A percentile compares a stretch with the other conserved stretches of the same genome.
These are phyloP conservation scores for Phengaris arion DNA, from an alignment of 2,888 invertebrate species.

Conservation along the genomic window DNA sequence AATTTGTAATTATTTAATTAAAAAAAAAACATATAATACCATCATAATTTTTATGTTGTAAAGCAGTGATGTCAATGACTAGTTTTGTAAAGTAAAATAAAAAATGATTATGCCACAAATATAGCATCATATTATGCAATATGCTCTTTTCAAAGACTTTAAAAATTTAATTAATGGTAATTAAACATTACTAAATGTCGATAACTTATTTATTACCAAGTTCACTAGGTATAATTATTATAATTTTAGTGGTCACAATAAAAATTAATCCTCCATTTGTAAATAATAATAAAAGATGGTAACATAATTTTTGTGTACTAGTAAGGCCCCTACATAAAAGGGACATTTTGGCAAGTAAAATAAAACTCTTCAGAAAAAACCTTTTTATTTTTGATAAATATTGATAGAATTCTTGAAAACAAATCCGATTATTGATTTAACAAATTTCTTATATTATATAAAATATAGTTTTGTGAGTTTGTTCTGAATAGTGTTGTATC, in stretches of 20 bases:
- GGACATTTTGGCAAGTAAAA: constrained; percentile 9
- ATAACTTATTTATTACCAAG: not conserved
- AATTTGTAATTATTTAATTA: not conserved
- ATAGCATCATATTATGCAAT: not conserved
- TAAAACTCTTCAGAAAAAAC: constrained; percentile 24
- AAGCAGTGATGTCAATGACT: constrained; percentile 9
- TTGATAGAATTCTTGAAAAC: constrained; percentile 14
- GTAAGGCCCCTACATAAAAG: constrained; percentile 14
- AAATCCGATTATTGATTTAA: constrained; percentile 7
- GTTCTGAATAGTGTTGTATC: not conserved
- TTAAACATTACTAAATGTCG: no score
- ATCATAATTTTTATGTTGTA: not conserved
- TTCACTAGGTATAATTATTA: not conserved
- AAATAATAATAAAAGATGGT: not conserved
- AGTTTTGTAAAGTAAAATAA: not conserved
- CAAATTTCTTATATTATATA: constrained; percentile 14
- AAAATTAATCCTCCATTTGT: no score
- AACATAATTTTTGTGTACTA: not conserved
- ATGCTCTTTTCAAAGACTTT: not conserved
- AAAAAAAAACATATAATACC: not conserved
- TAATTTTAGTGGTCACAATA: no score
- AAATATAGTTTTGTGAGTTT: not conserved
- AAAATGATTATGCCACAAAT: not conserved
- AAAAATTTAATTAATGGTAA: not conserved
- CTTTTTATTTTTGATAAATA: constrained; percentile 27